Evolutionary conservation across 2,113 vertebrate genomes (phyloP).

Genomic region (Oplegnathus fasciatus): DNA sequence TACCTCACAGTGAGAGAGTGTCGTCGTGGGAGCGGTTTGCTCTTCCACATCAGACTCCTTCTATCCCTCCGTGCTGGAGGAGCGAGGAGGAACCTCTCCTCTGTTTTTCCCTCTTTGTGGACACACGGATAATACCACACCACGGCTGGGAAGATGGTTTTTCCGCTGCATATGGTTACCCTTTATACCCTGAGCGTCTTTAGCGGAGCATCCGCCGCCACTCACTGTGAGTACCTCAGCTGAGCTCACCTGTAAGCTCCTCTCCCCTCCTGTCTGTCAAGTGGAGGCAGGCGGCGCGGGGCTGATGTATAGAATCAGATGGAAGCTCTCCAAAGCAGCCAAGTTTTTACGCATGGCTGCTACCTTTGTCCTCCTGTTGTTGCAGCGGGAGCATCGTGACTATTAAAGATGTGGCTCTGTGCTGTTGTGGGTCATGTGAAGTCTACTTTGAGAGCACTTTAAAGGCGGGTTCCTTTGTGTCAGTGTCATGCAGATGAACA

Average conservation of each 20-base stretch:
- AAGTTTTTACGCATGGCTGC: conserved; percentile 20
- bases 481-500: neutral
- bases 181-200: conserved; percentile 65
- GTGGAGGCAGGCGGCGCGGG: neutral
- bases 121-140: conserved; percentile 63
- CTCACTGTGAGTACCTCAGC: conserved; percentile 80
- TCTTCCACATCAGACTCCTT: conserved; percentile 63
- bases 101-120: conserved; percentile 3
- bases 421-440: neutral
- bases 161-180: conserved; percentile 57
- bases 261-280: neutral
- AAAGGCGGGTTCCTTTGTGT: neutral
- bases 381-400: neutral
- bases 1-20: conserved; percentile 52
- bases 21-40: conserved; percentile 68
- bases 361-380: neutral
- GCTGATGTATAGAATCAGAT: neutral
- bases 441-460: neutral
- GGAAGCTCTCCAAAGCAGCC: neutral
- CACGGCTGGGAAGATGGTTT: conserved; percentile 70
- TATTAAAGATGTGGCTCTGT: neutral
- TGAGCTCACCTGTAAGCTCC: conserved; percentile 64
- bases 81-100: conserved; percentile 61
- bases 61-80: conserved; percentile 74
- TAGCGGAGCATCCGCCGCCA: conserved; percentile 76